Conservation (phyloP, 2,797 vertebrate genomes). For the Mus spretus region DNA sequence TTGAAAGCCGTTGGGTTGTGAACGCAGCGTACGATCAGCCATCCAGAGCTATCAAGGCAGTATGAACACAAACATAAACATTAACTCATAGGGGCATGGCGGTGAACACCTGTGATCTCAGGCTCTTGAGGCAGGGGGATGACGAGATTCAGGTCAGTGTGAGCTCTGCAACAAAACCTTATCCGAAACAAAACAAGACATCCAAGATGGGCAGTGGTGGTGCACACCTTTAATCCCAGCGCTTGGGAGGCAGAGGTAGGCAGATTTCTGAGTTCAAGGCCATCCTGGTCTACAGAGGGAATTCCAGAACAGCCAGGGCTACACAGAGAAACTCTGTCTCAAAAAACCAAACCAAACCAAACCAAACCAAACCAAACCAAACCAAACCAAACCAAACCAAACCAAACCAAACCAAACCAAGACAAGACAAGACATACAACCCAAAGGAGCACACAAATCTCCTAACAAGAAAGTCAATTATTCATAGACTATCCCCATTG, state of each 20-base stretch:
- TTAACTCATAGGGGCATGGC: not conserved
- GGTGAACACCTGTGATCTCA: not conserved
- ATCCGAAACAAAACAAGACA: not conserved
- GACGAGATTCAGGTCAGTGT: not conserved
- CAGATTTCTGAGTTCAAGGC: no score
- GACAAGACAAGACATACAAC: not conserved
- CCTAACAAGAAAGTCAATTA: not conserved
- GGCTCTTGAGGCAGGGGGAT: no score
- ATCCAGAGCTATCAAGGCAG: not conserved
- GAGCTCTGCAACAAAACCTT: not conserved
- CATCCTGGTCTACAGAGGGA: no score
- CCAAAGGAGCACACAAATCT: not conserved
- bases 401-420: not conserved
- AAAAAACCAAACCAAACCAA: no score
- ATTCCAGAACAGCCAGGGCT: no score
- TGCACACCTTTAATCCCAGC: no score
- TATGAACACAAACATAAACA: not conserved
- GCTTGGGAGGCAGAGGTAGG: no score
- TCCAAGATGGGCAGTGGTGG: no score
- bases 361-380: not conserved
- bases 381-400: no score
- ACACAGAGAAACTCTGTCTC: no score
- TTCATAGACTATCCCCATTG: not conserved
- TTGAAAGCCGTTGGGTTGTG: conserved; percentile 6
- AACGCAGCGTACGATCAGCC: not conserved